Percentiles rank a stretch among this genome's conserved stretches.
These are phyloP conservation scores for Apistogramma diplotaenia DNA, from an alignment of 2,113 vertebrate species.

Conservation along the genomic window DNA sequence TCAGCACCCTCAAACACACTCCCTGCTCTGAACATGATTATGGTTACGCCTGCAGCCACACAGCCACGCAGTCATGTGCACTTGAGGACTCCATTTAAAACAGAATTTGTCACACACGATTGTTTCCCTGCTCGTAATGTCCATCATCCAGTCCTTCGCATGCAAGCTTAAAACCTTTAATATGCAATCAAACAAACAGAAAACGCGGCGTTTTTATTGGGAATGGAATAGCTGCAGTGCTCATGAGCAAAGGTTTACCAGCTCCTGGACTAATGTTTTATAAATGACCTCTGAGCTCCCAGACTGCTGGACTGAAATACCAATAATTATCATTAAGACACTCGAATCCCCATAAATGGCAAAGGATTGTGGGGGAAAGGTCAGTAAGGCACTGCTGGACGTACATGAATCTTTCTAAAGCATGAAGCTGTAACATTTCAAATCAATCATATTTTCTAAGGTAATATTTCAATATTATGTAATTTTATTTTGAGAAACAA, in stretches of 20 bases:
- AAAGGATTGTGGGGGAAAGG: too few relatives aligned
- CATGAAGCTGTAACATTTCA: background rate
- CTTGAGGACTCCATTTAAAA: constrained; percentile 2
- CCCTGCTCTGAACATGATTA: constrained; percentile 26
- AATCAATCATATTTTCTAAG: background rate
- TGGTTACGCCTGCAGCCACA: constrained; percentile 15
- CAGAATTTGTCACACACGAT: background rate
- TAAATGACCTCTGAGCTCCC: too few relatives aligned
- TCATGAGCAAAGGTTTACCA: background rate
- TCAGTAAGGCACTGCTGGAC: too few relatives aligned
- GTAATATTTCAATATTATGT: background rate
- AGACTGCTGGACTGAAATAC: too few relatives aligned
- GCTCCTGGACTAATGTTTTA: background rate
- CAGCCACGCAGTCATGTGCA: background rate
- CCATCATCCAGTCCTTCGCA: background rate
- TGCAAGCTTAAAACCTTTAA: background rate
- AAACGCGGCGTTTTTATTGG: too few relatives aligned
- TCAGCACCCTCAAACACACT: constrained; percentile 9
- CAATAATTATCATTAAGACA: too few relatives aligned
- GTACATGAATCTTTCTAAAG: too few relatives aligned
- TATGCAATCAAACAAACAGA: background rate
- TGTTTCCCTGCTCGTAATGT: background rate
- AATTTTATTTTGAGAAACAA: background rate
- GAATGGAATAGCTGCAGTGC: background rate
- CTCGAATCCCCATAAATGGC: too few relatives aligned